A percentile compares a stretch with the other conserved stretches of the same genome.
Conservation (phyloP, 2,888 invertebrate genomes). For the Ichneumoninae sp. region DNA sequence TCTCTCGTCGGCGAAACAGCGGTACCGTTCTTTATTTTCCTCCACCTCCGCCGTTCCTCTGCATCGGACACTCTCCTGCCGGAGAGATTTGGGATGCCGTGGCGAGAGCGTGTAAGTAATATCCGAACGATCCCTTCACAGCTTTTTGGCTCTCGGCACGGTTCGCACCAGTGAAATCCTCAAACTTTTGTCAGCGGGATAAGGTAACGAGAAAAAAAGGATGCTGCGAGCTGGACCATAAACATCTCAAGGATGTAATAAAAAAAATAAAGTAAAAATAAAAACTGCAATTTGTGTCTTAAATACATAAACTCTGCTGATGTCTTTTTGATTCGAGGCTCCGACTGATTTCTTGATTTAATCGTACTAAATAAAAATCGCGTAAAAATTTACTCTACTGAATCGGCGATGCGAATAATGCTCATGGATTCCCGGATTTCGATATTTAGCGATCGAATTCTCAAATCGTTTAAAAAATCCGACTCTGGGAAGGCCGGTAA, state of each 20-base stretch:
- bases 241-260: slow-evolving; percentile 62
- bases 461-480: slow-evolving; percentile 9
- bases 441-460: slow-evolving; percentile 27
- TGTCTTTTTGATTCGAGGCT: background rate
- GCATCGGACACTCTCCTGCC: slow-evolving; percentile 6
- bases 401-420: background rate
- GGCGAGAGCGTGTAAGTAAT: slow-evolving; percentile 37
- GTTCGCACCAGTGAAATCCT: slow-evolving; percentile 45
- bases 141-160: slow-evolving; percentile 19
- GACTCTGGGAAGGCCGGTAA: background rate
- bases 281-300: slow-evolving; percentile 54
- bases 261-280: slow-evolving; percentile 23
- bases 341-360: slow-evolving; percentile 21
- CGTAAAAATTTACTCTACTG: background rate
- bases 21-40: slow-evolving; percentile 53
- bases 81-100: slow-evolving; percentile 7
- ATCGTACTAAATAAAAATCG: background rate
- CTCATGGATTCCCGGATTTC: background rate
- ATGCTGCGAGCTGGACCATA: slow-evolving; percentile 46
- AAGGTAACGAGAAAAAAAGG: slow-evolving; percentile 9
- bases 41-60: slow-evolving; percentile 35
- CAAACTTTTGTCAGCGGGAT: slow-evolving; percentile 43
- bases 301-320: slow-evolving; percentile 59
- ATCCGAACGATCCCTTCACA: slow-evolving; percentile 27
- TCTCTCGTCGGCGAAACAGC: slow-evolving; percentile 38